These are phyloP conservation scores for Listrodromus nycthemerus DNA, from an alignment of 2,888 invertebrate genomes.

Conservation along the genomic window DNA sequence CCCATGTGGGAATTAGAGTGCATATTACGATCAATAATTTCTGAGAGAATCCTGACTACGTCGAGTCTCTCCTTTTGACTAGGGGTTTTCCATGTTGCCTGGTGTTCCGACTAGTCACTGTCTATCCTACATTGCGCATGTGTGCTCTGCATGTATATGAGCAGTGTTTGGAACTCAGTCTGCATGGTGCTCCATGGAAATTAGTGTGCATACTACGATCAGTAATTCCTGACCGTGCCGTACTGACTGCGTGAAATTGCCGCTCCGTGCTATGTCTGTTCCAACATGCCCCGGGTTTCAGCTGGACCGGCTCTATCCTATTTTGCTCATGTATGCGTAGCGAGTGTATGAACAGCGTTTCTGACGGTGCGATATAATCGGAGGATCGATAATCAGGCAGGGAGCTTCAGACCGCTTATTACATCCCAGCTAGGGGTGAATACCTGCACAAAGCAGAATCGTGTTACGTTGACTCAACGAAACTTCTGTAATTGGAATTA, in stretches of 20 bases:
- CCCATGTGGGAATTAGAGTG: neutral
- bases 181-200: neutral
- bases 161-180: no score
- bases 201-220: neutral
- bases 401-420: conserved; percentile 35
- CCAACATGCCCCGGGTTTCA: neutral
- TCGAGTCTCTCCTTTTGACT: neutral
- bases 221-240: neutral
- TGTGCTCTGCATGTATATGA: neutral
- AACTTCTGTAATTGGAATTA: conserved; percentile 34
- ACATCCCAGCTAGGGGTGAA: neutral
- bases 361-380: conserved; percentile 42
- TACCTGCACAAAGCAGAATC: conserved; percentile 12
- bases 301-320: neutral
- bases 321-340: neutral
- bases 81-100: neutral
- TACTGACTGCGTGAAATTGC: neutral
- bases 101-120: neutral
- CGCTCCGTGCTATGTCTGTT: neutral
- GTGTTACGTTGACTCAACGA: conserved; percentile 48
- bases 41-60: neutral
- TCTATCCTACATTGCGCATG: neutral
- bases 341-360: neutral
- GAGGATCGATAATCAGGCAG: conserved; percentile 52
- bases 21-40: neutral